Evolutionary conservation across 2,797 vertebrate genomes (phyloP).

Genomic region (Syngnathus rostellatus): DNA sequence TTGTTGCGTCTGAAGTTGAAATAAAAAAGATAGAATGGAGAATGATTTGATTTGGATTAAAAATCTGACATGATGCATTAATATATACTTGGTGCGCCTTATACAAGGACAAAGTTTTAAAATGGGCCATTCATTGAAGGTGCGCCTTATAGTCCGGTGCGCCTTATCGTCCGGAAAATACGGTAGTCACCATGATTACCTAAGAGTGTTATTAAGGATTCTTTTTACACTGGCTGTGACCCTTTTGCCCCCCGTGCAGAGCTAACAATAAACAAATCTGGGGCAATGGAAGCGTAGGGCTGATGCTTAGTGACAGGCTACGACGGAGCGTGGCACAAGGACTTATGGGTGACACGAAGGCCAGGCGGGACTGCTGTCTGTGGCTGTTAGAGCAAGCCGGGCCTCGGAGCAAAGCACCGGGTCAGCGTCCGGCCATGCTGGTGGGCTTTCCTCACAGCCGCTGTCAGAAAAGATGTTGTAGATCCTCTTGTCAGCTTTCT

Average conservation of each 20-base stretch:
- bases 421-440: slow-evolving; percentile 53
- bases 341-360: slow-evolving; percentile 40
- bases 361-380: slow-evolving; percentile 52
- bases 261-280: slow-evolving; percentile 42
- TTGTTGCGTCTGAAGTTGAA: no score
- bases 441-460: slow-evolving; percentile 42
- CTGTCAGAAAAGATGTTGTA: slow-evolving; percentile 55
- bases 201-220: slow-evolving; percentile 9
- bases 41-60: no score
- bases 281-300: slow-evolving; percentile 27
- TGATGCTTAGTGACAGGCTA: slow-evolving; percentile 65
- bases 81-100: no score
- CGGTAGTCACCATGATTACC: slow-evolving; percentile 9
- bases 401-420: slow-evolving; percentile 50
- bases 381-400: slow-evolving; percentile 56
- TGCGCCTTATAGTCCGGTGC: no score
- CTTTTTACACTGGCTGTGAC: slow-evolving; percentile 18
- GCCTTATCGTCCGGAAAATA: no score
- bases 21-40: no score
- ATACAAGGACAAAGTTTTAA: no score
- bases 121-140: no score
- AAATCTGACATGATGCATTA: no score
- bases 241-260: slow-evolving; percentile 22
- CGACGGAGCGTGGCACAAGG: slow-evolving; percentile 51
- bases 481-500: slow-evolving; percentile 16